phyloP scores from a whole-genome alignment of 2,888 invertebrate species.

The Drosophila basisetae region DNA sequence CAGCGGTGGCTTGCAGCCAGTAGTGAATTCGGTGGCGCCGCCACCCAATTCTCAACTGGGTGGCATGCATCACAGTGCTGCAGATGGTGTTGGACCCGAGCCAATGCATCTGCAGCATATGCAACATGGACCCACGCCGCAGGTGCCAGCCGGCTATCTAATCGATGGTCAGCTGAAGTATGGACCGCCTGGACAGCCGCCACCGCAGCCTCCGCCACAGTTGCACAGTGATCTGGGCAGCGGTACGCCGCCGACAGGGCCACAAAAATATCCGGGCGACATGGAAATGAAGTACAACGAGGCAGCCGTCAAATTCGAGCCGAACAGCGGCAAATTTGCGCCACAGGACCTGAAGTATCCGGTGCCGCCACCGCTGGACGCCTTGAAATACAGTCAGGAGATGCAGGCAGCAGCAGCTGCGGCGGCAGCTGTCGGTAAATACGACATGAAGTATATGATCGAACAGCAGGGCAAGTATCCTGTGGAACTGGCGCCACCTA shows the following conservation, averaged over 20 bases:
- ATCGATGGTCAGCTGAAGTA: slow-evolving; percentile 82
- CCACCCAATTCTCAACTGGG: slow-evolving; percentile 41
- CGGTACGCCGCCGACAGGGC: slow-evolving; percentile 47
- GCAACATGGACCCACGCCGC: slow-evolving; percentile 67
- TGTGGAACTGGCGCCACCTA: slow-evolving; percentile 75
- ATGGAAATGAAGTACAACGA: slow-evolving; percentile 84
- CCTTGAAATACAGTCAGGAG: slow-evolving; percentile 84
- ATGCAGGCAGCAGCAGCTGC: slow-evolving; percentile 82
- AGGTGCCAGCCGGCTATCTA: slow-evolving; percentile 77
- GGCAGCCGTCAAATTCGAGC: slow-evolving; percentile 81
- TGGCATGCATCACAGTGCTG: slow-evolving; percentile 74
- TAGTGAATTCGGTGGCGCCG: slow-evolving; percentile 36
- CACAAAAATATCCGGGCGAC: slow-evolving; percentile 83
- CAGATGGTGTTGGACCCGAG: slow-evolving; percentile 68
- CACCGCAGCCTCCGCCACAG: slow-evolving; percentile 70
- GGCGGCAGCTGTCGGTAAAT: slow-evolving; percentile 79
- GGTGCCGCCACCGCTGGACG: slow-evolving; percentile 81
- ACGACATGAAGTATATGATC: slow-evolving; percentile 85
- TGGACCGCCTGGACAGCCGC: slow-evolving; percentile 66
- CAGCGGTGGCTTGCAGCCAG: slow-evolving; percentile 55
- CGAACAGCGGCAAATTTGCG: slow-evolving; percentile 75
- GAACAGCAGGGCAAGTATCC: slow-evolving; percentile 83
- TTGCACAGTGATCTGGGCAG: slow-evolving; percentile 71
- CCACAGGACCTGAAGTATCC: slow-evolving; percentile 86
- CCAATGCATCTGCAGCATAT: slow-evolving; percentile 83